Evolutionary conservation across 2,888 invertebrate species (phyloP).

Genomic region (Alloscopus bannaensis): DNA sequence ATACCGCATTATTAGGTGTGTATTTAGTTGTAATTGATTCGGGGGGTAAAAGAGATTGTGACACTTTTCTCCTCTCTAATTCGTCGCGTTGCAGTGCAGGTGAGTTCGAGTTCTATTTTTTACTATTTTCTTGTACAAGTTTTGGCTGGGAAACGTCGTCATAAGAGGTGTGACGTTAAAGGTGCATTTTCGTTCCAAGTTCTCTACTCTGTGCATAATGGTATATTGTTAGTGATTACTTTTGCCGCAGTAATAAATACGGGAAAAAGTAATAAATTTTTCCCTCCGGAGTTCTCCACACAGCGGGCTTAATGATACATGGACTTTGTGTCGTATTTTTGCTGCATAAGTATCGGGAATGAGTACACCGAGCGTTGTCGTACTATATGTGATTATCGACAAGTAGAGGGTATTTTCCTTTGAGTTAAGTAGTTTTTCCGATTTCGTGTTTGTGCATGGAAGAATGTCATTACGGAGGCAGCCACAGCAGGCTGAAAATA

Average conservation of each 20-base stretch:
- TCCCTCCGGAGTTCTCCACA: not conserved
- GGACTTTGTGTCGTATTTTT: not conserved
- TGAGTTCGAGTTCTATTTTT: slow-evolving; percentile 28
- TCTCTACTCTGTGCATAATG: not conserved
- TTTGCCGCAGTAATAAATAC: slow-evolving; percentile 62
- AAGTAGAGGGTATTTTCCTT: not conserved
- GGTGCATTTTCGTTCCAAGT: too few species aligned
- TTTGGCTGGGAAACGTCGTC: not conserved
- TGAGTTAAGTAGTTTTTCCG: not conserved
- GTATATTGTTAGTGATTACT: slow-evolving; percentile 32
- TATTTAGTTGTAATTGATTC: too few species aligned
- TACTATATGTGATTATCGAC: slow-evolving; percentile 28
- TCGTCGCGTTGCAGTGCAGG: slow-evolving; percentile 15
- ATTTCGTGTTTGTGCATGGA: slow-evolving; percentile 36
- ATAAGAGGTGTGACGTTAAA: not conserved
- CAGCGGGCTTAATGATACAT: slow-evolving; percentile 10
- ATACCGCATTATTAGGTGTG: too few species aligned
- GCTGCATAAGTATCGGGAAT: not conserved
- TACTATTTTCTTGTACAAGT: not conserved
- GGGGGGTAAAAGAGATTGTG: too few species aligned
- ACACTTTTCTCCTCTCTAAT: too few species aligned
- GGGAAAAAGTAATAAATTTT: slow-evolving; percentile 23
- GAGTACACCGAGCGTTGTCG: not conserved
- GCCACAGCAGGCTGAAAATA: not conserved
- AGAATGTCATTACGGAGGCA: slow-evolving; percentile 57